These are phyloP conservation scores for Thera britannica DNA, from an alignment of 2,888 invertebrate genomes.

Conservation along the genomic window DNA sequence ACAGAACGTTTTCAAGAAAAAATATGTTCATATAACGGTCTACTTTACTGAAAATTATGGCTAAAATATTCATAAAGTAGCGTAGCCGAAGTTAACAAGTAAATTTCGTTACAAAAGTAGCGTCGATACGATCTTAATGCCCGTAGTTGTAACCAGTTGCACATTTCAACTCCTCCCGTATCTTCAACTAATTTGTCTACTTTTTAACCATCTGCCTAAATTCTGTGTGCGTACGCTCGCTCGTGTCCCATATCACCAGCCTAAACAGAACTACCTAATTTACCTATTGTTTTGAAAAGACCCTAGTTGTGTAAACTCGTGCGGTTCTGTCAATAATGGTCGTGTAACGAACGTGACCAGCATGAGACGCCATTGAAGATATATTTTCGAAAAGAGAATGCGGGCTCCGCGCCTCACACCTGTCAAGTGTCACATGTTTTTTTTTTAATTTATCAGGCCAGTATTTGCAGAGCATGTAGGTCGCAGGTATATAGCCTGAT, in stretches of 20 bases:
- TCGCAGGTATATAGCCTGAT: constrained; percentile 24
- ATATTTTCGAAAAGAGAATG: constrained; percentile 66
- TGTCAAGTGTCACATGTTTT: constrained; percentile 61
- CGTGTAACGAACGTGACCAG: constrained; percentile 63
- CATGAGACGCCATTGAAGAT: constrained; percentile 55
- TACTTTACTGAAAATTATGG: neutral
- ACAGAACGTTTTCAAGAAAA: neutral
- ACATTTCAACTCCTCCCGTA: constrained; percentile 34
- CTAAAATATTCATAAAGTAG: neutral
- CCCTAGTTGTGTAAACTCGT: constrained; percentile 44
- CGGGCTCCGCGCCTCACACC: constrained; percentile 70
- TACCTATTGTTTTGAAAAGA: constrained; percentile 26
- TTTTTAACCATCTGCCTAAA: constrained; percentile 33
- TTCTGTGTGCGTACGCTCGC: constrained; percentile 32
- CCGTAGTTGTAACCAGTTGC: constrained; percentile 28
- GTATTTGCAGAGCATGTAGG: constrained; percentile 45
- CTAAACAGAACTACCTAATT: constrained; percentile 33
- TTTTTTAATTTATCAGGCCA: constrained; percentile 50
- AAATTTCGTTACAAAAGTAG: constrained; percentile 20
- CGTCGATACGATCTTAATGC: constrained; percentile 31
- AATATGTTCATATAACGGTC: neutral
- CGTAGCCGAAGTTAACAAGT: constrained; percentile 14
- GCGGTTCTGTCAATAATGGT: constrained; percentile 50
- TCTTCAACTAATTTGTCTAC: constrained; percentile 37
- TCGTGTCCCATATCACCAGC: constrained; percentile 35